Percentiles rank a stretch among this genome's conserved stretches.
phyloP scores from a whole-genome alignment of 2,113 vertebrate species.

The Chunga burmeisteri region DNA sequence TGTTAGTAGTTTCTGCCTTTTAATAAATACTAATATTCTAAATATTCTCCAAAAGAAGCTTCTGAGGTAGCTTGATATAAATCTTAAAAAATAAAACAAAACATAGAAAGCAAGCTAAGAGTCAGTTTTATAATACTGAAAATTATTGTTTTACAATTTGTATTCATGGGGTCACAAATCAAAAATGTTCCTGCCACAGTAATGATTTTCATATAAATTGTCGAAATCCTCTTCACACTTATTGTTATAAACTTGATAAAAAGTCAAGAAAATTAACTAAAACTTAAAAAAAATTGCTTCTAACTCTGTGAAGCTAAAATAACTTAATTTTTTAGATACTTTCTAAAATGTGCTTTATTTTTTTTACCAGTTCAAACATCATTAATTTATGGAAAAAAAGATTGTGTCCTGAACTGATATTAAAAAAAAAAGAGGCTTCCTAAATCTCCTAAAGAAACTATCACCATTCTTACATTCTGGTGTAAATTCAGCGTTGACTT shows the following conservation, averaged over 20 bases:
- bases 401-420: background rate
- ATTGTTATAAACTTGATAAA: background rate
- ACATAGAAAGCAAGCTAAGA: background rate
- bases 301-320: background rate
- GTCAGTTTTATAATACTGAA: background rate
- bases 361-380: background rate
- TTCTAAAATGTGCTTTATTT: background rate
- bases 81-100: background rate
- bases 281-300: background rate
- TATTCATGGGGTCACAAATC: background rate
- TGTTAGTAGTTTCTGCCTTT: background rate
- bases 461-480: background rate
- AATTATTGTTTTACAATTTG: background rate
- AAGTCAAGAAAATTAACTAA: background rate
- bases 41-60: background rate
- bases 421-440: background rate
- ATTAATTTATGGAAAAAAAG: background rate
- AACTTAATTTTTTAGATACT: background rate
- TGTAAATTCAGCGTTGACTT: background rate
- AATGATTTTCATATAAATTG: background rate
- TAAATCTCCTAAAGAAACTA: background rate
- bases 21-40: background rate
- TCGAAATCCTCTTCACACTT: background rate
- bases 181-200: background rate
- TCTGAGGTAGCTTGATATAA: background rate